Conservation (phyloP, 2,113 vertebrate genomes). For the Natator depressus region DNA sequence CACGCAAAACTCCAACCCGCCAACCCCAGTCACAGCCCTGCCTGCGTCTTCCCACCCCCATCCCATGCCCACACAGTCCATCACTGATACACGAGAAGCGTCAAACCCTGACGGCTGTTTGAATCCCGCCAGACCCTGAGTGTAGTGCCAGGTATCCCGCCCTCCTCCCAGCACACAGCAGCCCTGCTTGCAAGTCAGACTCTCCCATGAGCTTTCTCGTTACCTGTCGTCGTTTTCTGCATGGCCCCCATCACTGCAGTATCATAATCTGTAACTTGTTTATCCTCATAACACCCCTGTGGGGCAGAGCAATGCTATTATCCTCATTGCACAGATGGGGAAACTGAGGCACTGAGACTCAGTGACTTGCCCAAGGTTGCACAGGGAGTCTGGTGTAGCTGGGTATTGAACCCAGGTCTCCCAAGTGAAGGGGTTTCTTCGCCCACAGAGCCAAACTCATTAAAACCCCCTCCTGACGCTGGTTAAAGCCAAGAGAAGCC, state of each 20-base stretch:
- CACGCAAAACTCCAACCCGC: too few relatives aligned
- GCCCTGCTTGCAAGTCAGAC: not conserved
- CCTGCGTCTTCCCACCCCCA: too few relatives aligned
- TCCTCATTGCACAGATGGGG: not conserved
- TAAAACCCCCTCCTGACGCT: not conserved
- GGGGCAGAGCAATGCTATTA: not conserved
- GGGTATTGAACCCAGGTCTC: too few relatives aligned
- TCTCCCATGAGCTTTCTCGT: not conserved
- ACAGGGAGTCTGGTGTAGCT: too few relatives aligned
- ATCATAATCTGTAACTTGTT: not conserved
- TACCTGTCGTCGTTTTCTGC: not conserved
- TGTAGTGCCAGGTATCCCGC: accelerated
- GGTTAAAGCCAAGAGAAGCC: not conserved
- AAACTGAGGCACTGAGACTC: not conserved
- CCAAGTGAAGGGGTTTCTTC: not conserved
- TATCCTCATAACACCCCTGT: not conserved
- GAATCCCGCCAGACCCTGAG: too few relatives aligned
- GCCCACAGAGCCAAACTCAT: not conserved
- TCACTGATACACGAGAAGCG: not conserved
- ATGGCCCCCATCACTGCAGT: not conserved
- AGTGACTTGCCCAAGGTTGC: too few relatives aligned
- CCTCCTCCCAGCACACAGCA: not conserved
- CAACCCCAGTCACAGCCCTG: too few relatives aligned
- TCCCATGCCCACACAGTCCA: not conserved
- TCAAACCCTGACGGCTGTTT: not conserved